Conservation (phyloP, 2,113 vertebrate genomes). For the Heterochromis multidens region DNA sequence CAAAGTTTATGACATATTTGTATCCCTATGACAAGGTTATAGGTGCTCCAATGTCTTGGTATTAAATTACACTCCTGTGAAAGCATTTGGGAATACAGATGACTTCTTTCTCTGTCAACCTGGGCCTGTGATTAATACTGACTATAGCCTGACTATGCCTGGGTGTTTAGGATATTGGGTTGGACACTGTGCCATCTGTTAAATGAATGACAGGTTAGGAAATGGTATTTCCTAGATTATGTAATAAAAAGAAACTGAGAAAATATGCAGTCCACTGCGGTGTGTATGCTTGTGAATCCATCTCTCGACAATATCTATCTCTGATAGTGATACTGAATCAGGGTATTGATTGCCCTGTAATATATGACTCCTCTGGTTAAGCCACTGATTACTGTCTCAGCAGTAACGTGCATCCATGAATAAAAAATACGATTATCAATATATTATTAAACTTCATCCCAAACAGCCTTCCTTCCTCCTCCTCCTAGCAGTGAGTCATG, state of each 20-base stretch:
- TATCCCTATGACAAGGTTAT: constrained; percentile 65
- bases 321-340: constrained; percentile 1
- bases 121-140: constrained; percentile 40
- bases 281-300: not conserved
- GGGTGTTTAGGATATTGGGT: not conserved
- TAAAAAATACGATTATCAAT: constrained; percentile 55
- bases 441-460: constrained; percentile 53
- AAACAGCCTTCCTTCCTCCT: constrained; percentile 24
- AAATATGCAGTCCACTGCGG: not conserved
- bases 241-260: not conserved
- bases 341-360: constrained; percentile 47
- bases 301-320: not conserved
- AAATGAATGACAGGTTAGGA: constrained; percentile 23
- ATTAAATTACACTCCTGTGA: constrained; percentile 61
- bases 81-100: constrained; percentile 55
- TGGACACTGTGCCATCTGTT: constrained; percentile 25
- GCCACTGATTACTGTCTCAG: constrained; percentile 64
- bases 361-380: constrained; percentile 47
- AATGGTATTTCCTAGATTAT: not conserved
- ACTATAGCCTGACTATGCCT: not conserved
- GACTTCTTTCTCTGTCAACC: constrained; percentile 21
- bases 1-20: constrained; percentile 54
- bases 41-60: constrained; percentile 28
- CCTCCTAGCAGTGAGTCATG: constrained; percentile 30
- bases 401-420: constrained; percentile 22